Evolutionary conservation across 2,797 vertebrate genomes (phyloP).

Genomic region (Psittacula derbiana): DNA sequence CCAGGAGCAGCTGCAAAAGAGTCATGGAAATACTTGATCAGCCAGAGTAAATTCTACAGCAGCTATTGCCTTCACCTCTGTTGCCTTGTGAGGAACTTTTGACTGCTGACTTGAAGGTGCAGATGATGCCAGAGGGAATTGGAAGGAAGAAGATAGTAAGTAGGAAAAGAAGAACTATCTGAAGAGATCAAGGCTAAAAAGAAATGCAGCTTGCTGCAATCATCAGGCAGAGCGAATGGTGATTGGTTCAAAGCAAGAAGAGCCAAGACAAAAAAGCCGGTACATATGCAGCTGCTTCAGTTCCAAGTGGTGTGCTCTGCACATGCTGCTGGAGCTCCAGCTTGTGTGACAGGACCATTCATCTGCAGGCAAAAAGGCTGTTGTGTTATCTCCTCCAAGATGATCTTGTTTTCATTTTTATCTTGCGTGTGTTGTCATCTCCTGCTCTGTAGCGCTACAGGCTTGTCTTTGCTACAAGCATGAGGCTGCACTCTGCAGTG

Average conservation of each 20-base stretch:
- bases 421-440: constrained; percentile 7
- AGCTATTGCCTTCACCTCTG: neutral
- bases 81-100: neutral
- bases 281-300: neutral
- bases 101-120: neutral
- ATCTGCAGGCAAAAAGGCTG: neutral
- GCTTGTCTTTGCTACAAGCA: neutral
- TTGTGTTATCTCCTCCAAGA: neutral
- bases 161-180: neutral
- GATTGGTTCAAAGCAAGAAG: neutral
- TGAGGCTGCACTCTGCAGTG: constrained; percentile 7
- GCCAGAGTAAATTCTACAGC: neutral
- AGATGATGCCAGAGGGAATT: neutral
- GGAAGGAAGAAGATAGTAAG: neutral
- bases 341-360: neutral
- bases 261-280: neutral
- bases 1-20: neutral
- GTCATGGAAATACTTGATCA: neutral
- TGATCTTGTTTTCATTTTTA: neutral
- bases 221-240: neutral
- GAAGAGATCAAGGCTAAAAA: neutral
- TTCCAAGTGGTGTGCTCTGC: constrained; percentile 19
- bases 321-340: neutral
- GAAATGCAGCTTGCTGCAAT: neutral
- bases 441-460: constrained; percentile 33